Evolutionary conservation across 1,140 invertebrate genomes (phyloP).

Genomic region (Drosophila virilis): DNA sequence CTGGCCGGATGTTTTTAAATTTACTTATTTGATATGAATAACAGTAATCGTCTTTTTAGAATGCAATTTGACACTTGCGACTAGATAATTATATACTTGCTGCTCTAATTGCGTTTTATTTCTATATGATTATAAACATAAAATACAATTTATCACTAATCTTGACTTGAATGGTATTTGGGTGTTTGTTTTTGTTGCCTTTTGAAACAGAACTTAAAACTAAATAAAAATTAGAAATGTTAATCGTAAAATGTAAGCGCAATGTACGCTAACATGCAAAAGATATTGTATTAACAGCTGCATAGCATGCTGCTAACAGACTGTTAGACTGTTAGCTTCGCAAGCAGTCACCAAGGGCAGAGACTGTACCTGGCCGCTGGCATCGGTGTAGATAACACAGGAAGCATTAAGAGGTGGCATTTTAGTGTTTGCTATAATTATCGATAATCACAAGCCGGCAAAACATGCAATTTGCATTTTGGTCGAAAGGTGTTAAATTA

Average conservation of each 20-base stretch:
- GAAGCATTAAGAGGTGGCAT: slow-evolving; percentile 93
- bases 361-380: slow-evolving; percentile 94
- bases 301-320: slow-evolving; percentile 29
- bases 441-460: slow-evolving; percentile 32
- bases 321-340: slow-evolving; percentile 7
- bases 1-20: background rate
- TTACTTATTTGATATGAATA: slow-evolving; percentile 6
- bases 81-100: slow-evolving; percentile 57
- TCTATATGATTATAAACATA: slow-evolving; percentile 31
- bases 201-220: slow-evolving; percentile 32
- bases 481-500: background rate
- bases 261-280: slow-evolving; percentile 30
- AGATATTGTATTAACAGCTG: slow-evolving; percentile 29
- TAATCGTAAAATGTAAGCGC: background rate
- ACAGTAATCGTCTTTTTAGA: background rate
- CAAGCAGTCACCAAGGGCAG: slow-evolving; percentile 22
- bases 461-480: slow-evolving; percentile 40
- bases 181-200: slow-evolving; percentile 20
- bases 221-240: slow-evolving; percentile 12
- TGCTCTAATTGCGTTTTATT: slow-evolving; percentile 74
- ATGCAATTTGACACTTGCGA: slow-evolving; percentile 20
- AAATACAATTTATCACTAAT: slow-evolving; percentile 35
- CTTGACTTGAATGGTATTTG: background rate
- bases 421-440: slow-evolving; percentile 84
- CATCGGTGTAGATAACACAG: slow-evolving; percentile 97